phyloP scores from a whole-genome alignment of 1,140 invertebrate species.

The Carcinoscorpius rotundicauda region DNA sequence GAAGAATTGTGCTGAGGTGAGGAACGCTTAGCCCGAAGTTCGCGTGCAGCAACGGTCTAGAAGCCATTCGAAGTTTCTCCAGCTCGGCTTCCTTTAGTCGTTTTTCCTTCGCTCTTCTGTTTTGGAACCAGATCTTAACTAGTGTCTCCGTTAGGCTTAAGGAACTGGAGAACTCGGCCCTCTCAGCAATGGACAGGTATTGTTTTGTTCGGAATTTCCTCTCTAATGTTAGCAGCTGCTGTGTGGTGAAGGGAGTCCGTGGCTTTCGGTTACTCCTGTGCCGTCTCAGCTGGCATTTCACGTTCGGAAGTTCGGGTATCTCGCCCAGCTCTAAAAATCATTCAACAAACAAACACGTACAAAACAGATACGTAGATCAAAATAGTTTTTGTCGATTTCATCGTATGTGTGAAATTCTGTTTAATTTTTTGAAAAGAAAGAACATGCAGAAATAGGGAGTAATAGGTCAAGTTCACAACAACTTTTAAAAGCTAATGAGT shows the following conservation, averaged over 20 bases:
- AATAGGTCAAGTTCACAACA: too few species aligned
- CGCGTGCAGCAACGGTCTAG: too few species aligned
- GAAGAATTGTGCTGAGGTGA: too few species aligned
- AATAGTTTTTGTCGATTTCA: too few species aligned
- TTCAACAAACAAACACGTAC: not conserved
- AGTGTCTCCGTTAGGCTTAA: constrained; percentile 86
- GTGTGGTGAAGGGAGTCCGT: constrained; percentile 91
- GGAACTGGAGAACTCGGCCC: constrained; percentile 89
- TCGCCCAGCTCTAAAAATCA: constrained; percentile 3
- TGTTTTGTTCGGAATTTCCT: constrained; percentile 93
- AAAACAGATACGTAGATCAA: too few species aligned
- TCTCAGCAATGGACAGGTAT: constrained; percentile 89
- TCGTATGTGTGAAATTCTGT: too few species aligned
- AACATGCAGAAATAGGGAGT: too few species aligned
- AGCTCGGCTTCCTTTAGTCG: constrained; percentile 35
- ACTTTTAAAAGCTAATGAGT: too few species aligned
- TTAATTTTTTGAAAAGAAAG: too few species aligned
- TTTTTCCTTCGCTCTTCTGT: constrained; percentile 43
- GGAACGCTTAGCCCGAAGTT: too few species aligned
- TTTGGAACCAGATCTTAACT: constrained; percentile 34
- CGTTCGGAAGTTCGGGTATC: constrained; percentile 19
- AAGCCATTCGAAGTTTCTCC: constrained; percentile 34
- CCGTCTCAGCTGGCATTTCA: constrained; percentile 83
- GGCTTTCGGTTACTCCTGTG: constrained; percentile 95
- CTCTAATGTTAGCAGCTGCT: constrained; percentile 84